Conservation (phyloP, 2,113 vertebrate species). For the Butastur rufipennis region DNA sequence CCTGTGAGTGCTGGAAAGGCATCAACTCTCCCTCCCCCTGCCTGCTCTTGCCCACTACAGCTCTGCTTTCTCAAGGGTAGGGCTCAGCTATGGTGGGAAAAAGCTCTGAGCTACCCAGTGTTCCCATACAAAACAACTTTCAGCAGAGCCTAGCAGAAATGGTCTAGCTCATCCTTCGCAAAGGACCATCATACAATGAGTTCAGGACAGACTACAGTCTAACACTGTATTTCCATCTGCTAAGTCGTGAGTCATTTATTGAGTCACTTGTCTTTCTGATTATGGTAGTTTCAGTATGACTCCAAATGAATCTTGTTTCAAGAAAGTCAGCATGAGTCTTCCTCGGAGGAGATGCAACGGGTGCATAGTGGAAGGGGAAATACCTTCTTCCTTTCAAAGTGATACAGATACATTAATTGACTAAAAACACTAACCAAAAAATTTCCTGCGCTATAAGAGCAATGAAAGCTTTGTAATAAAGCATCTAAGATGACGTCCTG, state of each 20-base stretch:
- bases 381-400: constrained; percentile 7
- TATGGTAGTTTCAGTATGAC: background rate
- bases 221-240: background rate
- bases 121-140: background rate
- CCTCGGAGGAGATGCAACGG: accelerated
- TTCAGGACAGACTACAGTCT: background rate
- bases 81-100: background rate
- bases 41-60: background rate
- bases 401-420: background rate
- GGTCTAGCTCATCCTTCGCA: background rate
- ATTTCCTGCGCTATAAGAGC: background rate
- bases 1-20: background rate
- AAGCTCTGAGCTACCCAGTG: background rate
- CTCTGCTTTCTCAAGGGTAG: background rate
- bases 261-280: background rate
- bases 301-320: background rate
- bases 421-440: constrained; percentile 3
- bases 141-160: background rate
- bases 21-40: background rate
- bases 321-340: background rate
- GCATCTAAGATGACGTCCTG: background rate
- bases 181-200: background rate
- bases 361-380: background rate
- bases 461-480: constrained; percentile 17
- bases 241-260: background rate